Evolutionary conservation across 2,888 invertebrate species (phyloP).

Genomic region (Ectemnius cavifrons): DNA sequence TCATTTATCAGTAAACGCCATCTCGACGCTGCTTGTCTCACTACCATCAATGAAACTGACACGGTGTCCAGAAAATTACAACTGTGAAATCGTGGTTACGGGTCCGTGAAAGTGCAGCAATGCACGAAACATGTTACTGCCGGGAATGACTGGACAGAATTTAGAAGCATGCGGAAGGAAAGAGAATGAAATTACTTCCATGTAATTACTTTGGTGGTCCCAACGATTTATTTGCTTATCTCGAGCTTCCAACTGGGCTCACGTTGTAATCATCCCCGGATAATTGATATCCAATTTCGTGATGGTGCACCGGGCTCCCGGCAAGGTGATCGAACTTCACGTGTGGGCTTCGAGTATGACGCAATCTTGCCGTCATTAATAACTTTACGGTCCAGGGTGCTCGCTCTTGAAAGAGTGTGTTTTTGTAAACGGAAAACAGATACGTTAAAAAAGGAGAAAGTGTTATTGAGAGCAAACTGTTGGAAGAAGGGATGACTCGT

Average conservation of each 20-base stretch:
- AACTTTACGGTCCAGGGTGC: too few species aligned
- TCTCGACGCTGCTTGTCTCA: too few species aligned
- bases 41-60: too few species aligned
- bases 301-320: constrained; percentile 32
- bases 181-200: constrained; percentile 60
- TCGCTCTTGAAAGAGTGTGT: not conserved
- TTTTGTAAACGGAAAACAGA: not conserved
- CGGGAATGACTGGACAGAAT: constrained; percentile 29
- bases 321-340: constrained; percentile 18
- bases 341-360: constrained; percentile 8
- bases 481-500: too few species aligned
- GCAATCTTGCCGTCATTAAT: not conserved
- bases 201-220: constrained; percentile 64
- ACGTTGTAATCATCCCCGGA: constrained; percentile 68
- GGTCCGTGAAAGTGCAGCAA: too few species aligned
- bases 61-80: too few species aligned
- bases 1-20: too few species aligned
- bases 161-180: constrained; percentile 17
- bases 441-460: too few species aligned
- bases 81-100: too few species aligned
- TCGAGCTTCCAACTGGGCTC: constrained; percentile 58
- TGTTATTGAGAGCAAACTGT: too few species aligned
- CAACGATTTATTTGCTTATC: constrained; percentile 70
- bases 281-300: constrained; percentile 70
- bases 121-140: not conserved